Percentiles rank a stretch among this genome's conserved stretches.
phyloP scores from a whole-genome alignment of 1,140 invertebrate genomes.

The Habropoda laboriosa region DNA sequence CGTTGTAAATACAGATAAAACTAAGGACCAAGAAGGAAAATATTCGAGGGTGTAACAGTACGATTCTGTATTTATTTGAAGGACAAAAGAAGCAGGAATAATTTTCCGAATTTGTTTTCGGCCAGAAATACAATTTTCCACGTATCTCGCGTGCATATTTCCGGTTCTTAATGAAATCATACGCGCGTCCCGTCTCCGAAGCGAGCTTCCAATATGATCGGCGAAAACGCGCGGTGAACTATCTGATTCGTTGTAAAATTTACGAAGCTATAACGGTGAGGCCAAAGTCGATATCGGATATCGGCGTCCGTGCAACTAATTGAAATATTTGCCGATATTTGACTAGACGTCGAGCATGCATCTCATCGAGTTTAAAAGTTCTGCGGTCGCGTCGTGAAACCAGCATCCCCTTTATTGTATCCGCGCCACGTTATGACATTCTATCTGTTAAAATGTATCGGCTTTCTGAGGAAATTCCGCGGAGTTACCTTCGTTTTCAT shows the following conservation, averaged over 20 bases:
- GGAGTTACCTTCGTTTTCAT: background rate
- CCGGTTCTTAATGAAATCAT: background rate
- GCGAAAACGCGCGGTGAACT: constrained; percentile 39
- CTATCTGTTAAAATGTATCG: background rate
- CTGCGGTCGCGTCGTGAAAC: constrained; percentile 24
- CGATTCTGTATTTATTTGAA: background rate
- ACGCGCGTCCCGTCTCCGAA: background rate
- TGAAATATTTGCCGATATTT: constrained; percentile 64
- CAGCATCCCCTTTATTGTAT: constrained; percentile 12
- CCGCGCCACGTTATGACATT: background rate
- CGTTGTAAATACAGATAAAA: no score
- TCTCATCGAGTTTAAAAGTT: constrained; percentile 47
- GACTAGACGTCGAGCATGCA: constrained; percentile 25
- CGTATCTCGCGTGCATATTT: background rate
- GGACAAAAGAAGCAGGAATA: no score
- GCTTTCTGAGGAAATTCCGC: background rate
- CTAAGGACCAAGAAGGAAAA: no score
- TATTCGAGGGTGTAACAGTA: no score
- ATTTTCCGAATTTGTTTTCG: no score
- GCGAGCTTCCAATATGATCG: background rate
- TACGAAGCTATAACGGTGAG: constrained; percentile 55
- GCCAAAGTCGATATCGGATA: constrained; percentile 50
- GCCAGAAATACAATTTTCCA: no score
- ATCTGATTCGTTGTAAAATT: constrained; percentile 52
- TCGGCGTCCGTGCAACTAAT: constrained; percentile 50